Conservation (phyloP, 2,797 vertebrate genomes). For the Ptychadena robeensis region DNA sequence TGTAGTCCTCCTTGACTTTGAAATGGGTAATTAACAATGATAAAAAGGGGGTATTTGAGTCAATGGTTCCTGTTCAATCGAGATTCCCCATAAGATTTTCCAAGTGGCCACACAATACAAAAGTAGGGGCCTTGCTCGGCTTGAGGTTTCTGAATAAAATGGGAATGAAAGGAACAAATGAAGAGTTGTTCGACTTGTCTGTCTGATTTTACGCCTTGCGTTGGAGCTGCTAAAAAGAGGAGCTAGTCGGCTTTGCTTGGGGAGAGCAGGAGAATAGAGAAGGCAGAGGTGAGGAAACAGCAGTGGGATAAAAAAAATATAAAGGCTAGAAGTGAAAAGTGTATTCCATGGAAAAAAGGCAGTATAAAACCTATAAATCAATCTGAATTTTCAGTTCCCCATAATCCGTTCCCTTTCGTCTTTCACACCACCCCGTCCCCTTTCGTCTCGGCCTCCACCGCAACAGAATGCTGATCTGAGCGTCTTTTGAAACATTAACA, state of each 20-base stretch:
- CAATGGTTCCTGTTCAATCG: constrained; percentile 61
- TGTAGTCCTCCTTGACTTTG: constrained; percentile 48
- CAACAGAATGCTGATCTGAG: constrained; percentile 69
- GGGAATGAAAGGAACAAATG: constrained; percentile 50
- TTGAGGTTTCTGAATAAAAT: constrained; percentile 45
- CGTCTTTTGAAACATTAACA: constrained; percentile 74
- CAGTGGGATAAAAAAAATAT: constrained; percentile 46
- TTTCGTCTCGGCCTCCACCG: constrained; percentile 29
- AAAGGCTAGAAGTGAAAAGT: constrained; percentile 29
- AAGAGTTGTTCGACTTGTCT: constrained; percentile 56
- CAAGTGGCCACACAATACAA: constrained; percentile 25
- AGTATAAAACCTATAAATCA: constrained; percentile 55
- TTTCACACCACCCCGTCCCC: not conserved
- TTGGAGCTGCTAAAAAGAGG: constrained; percentile 45
- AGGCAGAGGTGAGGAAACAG: constrained; percentile 42
- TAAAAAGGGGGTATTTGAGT: constrained; percentile 58
- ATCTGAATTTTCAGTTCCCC: constrained; percentile 51
- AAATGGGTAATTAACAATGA: constrained; percentile 62
- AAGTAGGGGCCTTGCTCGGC: constrained; percentile 23
- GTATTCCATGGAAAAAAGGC: not conserved
- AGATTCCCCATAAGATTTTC: constrained; percentile 46
- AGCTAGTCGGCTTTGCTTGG: constrained; percentile 43
- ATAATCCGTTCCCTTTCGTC: constrained; percentile 48
- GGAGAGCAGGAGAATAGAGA: constrained; percentile 39
- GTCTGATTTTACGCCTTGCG: constrained; percentile 47